A percentile compares a stretch with the other conserved stretches of the same genome.
Evolutionary conservation across 2,888 invertebrate genomes (phyloP).

Genomic region (Cryptus viduatorius): DNA sequence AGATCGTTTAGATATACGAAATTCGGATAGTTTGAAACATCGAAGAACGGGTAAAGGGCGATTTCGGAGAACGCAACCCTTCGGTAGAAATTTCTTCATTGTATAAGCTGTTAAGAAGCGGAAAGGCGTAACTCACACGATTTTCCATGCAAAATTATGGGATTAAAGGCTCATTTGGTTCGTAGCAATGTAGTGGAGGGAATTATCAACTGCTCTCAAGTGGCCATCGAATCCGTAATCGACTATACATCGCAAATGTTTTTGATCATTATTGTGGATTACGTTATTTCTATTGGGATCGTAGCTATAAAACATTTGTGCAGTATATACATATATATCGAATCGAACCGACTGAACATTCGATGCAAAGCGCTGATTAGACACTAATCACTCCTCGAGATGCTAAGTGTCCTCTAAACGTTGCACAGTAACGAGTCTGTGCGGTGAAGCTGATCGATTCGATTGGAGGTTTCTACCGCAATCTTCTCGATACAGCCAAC

Average conservation of each 20-base stretch:
- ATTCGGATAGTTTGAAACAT: constrained; percentile 3
- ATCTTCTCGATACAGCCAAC: too few species aligned
- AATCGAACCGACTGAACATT: constrained; percentile 56
- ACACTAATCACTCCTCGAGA: constrained; percentile 64
- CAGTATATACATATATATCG: constrained; percentile 1
- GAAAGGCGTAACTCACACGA: too few species aligned
- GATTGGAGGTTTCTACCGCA: too few species aligned
- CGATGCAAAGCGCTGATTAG: constrained; percentile 68
- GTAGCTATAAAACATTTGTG: too few species aligned
- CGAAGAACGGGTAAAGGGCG: constrained; percentile 13
- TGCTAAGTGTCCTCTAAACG: constrained; percentile 46
- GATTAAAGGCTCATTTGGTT: too few species aligned
- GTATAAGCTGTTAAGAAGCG: too few species aligned
- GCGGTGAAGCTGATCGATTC: too few species aligned
- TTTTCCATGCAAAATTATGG: too few species aligned
- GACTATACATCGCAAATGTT: neutral
- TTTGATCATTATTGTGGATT: neutral
- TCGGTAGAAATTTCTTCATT: neutral
- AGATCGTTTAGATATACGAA: neutral
- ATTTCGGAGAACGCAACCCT: neutral
- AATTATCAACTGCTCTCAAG: neutral
- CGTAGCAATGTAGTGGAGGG: too few species aligned
- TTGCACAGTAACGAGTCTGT: neutral
- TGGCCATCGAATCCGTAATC: neutral
- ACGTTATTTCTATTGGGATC: neutral